phyloP scores from a whole-genome alignment of 2,797 vertebrate species.

The Amblyraja radiata region DNA sequence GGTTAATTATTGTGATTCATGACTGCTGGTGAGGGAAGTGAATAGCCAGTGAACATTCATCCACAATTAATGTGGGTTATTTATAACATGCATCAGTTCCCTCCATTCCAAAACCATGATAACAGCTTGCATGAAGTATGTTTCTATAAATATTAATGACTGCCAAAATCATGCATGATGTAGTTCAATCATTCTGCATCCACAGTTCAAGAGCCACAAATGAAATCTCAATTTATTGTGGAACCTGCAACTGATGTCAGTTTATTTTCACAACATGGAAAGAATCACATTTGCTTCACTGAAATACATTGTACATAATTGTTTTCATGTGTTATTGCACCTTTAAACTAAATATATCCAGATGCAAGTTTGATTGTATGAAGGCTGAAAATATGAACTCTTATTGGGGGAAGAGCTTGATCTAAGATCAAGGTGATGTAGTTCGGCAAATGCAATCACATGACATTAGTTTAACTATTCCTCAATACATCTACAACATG shows the following conservation, averaged over 20 bases:
- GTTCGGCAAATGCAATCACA: not conserved
- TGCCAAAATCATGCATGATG: not conserved
- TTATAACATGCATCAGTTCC: not conserved
- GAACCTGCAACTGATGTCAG: not conserved
- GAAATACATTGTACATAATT: not conserved
- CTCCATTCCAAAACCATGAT: not conserved
- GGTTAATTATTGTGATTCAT: not conserved
- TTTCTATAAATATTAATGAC: not conserved
- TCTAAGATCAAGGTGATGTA: not conserved
- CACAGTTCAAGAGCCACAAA: not conserved
- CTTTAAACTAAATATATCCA: not conserved
- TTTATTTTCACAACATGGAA: not conserved
- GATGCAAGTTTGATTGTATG: not conserved
- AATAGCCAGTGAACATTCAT: not conserved
- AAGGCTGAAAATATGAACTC: not conserved
- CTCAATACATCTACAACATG: not conserved
- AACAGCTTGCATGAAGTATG: not conserved
- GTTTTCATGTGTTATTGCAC: not conserved
- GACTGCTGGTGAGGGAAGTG: not conserved
- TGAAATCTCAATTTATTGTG: not conserved
- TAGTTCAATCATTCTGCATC: not conserved
- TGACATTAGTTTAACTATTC: not conserved
- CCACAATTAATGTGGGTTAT: not conserved
- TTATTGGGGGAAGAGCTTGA: not conserved
- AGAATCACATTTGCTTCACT: not conserved